Conservation (phyloP, 2,797 vertebrate genomes). For the Sebastes oblongus region DNA sequence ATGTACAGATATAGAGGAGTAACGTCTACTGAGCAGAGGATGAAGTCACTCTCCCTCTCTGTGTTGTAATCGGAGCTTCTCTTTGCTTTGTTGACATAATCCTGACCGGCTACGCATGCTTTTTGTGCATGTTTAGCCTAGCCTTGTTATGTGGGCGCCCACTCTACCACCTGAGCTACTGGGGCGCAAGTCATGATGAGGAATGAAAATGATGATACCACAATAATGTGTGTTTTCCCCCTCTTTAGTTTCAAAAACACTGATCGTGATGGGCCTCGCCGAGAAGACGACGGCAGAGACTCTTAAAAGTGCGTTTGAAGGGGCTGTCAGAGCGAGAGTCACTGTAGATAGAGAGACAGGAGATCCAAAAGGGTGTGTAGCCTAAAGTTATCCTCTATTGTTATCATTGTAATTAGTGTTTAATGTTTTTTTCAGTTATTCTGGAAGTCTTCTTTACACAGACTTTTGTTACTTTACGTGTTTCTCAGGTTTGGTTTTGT, state of each 20-base stretch:
- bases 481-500: constrained; percentile 92
- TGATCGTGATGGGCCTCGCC: constrained; percentile 89
- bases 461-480: constrained; percentile 36
- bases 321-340: constrained; percentile 86
- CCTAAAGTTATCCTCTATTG: neutral
- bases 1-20: too few species aligned
- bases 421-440: neutral
- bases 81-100: too few species aligned
- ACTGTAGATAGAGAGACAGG: constrained; percentile 84
- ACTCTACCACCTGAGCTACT: too few species aligned
- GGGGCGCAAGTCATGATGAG: neutral
- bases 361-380: constrained; percentile 87
- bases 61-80: too few species aligned
- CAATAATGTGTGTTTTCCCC: neutral
- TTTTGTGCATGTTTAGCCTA: too few species aligned
- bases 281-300: constrained; percentile 90
- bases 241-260: constrained; percentile 83
- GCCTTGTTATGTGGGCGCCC: too few species aligned
- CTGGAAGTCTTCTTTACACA: constrained; percentile 59
- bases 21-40: too few species aligned
- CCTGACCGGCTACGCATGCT: too few species aligned
- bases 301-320: constrained; percentile 88
- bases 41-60: too few species aligned
- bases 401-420: neutral
- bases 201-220: neutral